Conservation (phyloP, 2,113 vertebrate species). For the Pedetes capensis region DNA sequence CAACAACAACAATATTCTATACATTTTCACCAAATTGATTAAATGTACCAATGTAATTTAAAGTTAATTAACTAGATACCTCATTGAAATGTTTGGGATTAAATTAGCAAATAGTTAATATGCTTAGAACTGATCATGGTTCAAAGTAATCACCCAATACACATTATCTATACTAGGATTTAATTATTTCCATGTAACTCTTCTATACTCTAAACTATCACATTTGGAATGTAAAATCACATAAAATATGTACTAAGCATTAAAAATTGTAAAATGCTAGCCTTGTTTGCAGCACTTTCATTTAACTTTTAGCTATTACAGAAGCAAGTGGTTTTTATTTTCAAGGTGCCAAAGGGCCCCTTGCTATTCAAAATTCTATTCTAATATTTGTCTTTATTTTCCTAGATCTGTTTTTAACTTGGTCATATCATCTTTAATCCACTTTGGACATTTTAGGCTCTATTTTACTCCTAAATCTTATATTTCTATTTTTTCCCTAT, state of each 20-base stretch:
- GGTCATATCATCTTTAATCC: not conserved
- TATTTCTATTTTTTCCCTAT: not conserved
- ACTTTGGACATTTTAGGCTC: not conserved
- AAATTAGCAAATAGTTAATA: not conserved
- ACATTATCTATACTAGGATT: not conserved
- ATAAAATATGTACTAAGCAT: not conserved
- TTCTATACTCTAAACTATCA: not conserved
- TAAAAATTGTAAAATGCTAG: not conserved
- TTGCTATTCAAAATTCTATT: not conserved
- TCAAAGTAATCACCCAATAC: not conserved
- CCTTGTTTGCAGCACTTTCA: not conserved
- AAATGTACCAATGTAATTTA: not conserved
- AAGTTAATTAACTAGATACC: not conserved
- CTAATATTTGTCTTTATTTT: not conserved
- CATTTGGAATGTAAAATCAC: not conserved
- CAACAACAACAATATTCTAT: too few relatives aligned
- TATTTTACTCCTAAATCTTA: not conserved
- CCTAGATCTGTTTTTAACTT: not conserved
- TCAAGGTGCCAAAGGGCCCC: not conserved
- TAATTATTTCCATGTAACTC: not conserved
- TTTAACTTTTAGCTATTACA: not conserved
- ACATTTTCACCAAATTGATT: not conserved
- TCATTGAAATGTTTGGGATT: not conserved
- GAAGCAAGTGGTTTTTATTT: not conserved
- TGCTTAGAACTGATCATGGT: not conserved